Evolutionary conservation across 2,888 invertebrate genomes (phyloP).

Genomic region (Mesorhabditis spiculigera): DNA sequence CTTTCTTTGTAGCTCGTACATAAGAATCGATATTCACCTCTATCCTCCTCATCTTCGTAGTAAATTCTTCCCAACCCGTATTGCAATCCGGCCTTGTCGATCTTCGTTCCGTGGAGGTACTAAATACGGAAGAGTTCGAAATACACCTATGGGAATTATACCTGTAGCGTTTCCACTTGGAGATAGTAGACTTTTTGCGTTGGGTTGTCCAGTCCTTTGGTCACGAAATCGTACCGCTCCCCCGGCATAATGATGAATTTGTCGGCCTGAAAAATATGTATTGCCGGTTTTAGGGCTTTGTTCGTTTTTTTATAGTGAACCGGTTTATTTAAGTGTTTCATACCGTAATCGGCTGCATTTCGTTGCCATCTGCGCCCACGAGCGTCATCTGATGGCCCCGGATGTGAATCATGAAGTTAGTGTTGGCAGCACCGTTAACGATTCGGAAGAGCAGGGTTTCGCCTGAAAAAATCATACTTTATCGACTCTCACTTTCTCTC

Average conservation of each 20-base stretch:
- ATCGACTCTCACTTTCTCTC: background rate
- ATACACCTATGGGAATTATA: background rate
- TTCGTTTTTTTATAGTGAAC: no score
- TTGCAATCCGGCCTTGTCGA: no score
- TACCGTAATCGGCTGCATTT: slow-evolving; percentile 38
- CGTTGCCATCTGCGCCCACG: slow-evolving; percentile 49
- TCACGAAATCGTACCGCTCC: slow-evolving; percentile 51
- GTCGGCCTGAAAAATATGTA: slow-evolving; percentile 20
- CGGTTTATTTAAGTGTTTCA: background rate
- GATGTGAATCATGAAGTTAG: slow-evolving; percentile 44
- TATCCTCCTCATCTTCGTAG: no score
- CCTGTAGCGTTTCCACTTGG: slow-evolving; percentile 25
- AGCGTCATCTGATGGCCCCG: slow-evolving; percentile 47
- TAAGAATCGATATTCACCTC: background rate
- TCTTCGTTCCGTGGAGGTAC: no score
- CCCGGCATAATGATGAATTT: slow-evolving; percentile 50
- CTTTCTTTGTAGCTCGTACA: no score
- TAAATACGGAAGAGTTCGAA: no score
- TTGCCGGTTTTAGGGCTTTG: no score
- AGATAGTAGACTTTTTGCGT: slow-evolving; percentile 31
- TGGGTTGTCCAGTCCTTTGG: slow-evolving; percentile 33
- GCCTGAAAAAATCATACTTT: slow-evolving; percentile 17
- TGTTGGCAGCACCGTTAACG: slow-evolving; percentile 48
- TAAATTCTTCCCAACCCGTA: no score
- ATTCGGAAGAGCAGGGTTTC: slow-evolving; percentile 40